Percentiles rank a stretch among this genome's conserved stretches.
Conservation (phyloP, 2,888 invertebrate genomes). For the Philereme transversata region DNA sequence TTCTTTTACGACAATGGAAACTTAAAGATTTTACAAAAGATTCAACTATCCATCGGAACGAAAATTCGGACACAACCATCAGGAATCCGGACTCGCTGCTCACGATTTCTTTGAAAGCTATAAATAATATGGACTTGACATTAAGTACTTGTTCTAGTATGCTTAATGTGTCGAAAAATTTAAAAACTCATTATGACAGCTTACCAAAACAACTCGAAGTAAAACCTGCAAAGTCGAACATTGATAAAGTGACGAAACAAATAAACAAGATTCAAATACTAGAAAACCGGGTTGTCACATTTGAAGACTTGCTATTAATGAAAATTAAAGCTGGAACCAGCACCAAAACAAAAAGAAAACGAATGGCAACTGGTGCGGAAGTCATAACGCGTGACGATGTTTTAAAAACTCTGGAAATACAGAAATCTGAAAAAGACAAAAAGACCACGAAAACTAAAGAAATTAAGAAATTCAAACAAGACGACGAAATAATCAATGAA, state of each 20-base stretch:
- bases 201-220: not conserved
- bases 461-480: too few species aligned
- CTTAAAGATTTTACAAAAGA: constrained; percentile 16
- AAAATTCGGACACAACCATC: not conserved
- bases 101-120: constrained; percentile 14
- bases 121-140: constrained; percentile 11
- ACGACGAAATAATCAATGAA: too few species aligned
- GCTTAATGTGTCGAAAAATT: constrained; percentile 9
- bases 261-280: constrained; percentile 23
- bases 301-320: constrained; percentile 28
- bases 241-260: constrained; percentile 7
- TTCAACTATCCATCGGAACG: constrained; percentile 8
- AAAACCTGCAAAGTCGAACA: too few species aligned
- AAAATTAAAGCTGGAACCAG: constrained; percentile 30
- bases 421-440: not conserved
- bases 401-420: constrained; percentile 12
- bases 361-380: constrained; percentile 21
- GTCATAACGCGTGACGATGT: constrained; percentile 23
- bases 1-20: constrained; percentile 30
- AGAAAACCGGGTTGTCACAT: constrained; percentile 24
- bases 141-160: constrained; percentile 5
- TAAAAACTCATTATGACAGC: constrained; percentile 12
- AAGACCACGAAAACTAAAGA: too few species aligned
- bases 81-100: constrained; percentile 14
- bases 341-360: constrained; percentile 20